Conservation (phyloP, 2,113 vertebrate genomes). For the Cinclus mexicanus region DNA sequence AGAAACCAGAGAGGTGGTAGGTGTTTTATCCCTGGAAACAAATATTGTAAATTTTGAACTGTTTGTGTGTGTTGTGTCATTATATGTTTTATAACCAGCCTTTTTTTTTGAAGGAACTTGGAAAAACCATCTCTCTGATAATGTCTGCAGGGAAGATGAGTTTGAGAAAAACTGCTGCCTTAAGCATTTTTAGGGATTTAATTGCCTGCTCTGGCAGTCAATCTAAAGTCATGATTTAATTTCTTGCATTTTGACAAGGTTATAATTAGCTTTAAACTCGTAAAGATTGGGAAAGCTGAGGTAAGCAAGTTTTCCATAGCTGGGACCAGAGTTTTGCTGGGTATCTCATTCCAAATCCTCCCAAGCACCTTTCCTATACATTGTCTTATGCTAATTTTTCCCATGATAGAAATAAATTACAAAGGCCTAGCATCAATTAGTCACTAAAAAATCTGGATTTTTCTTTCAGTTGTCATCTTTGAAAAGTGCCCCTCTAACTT, state of each 20-base stretch:
- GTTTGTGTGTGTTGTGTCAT: neutral
- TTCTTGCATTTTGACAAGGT: neutral
- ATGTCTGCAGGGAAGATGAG: neutral
- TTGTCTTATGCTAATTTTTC: neutral
- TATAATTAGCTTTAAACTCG: constrained; percentile 32
- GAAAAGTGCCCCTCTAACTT: neutral
- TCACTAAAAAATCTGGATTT: neutral
- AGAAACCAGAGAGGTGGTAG: neutral
- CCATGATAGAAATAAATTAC: neutral
- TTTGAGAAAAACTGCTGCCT: neutral
- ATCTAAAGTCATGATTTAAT: neutral
- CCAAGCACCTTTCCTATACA: neutral
- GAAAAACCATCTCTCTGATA: neutral
- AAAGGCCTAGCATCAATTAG: neutral
- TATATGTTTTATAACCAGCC: neutral
- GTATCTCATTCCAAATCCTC: neutral
- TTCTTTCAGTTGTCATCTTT: neutral
- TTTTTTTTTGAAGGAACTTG: neutral
- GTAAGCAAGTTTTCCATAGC: neutral
- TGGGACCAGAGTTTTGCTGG: neutral
- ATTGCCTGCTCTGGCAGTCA: neutral
- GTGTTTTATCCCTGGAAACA: neutral
- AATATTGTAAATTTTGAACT: neutral
- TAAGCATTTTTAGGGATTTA: neutral
- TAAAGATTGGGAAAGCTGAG: neutral